Conservation (phyloP, 2,113 vertebrate genomes). For the Toxotes chatareus region DNA sequence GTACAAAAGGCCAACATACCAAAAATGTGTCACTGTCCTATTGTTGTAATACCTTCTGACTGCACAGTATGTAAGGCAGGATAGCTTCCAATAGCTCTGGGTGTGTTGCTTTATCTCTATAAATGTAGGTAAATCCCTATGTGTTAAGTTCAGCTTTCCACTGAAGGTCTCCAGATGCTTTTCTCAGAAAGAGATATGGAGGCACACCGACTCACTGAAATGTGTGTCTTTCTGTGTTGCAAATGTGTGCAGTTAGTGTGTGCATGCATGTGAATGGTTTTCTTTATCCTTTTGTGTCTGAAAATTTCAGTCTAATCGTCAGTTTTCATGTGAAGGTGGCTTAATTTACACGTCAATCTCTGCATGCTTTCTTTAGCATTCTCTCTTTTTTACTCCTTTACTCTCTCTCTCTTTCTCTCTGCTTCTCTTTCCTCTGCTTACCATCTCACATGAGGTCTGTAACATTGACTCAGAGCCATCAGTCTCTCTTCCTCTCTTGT, state of each 20-base stretch:
- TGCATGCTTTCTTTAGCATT: slow-evolving; percentile 20
- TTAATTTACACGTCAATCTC: slow-evolving; percentile 74
- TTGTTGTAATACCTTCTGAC: slow-evolving; percentile 12
- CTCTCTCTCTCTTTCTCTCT: slow-evolving; percentile 40
- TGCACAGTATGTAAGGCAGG: slow-evolving; percentile 7
- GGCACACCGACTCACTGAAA: slow-evolving; percentile 16
- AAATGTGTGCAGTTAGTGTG: slow-evolving; percentile 1
- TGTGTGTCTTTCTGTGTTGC: slow-evolving; percentile 25
- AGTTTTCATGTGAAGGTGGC: slow-evolving; percentile 69
- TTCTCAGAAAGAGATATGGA: slow-evolving; percentile 49
- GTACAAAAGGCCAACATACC: slow-evolving; percentile 1
- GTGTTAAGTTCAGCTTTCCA: slow-evolving; percentile 45
- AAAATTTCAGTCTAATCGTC: slow-evolving; percentile 64
- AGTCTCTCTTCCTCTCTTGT: slow-evolving; percentile 28
- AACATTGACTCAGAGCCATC: slow-evolving; percentile 54
- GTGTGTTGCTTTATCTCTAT: slow-evolving; percentile 28
- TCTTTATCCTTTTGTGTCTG: slow-evolving; percentile 72
- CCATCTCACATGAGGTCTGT: slow-evolving; percentile 44
- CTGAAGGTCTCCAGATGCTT: slow-evolving; percentile 60
- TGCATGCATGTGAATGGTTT: slow-evolving; percentile 42
- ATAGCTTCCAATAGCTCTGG: slow-evolving; percentile 11
- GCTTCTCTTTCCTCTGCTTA: slow-evolving; percentile 33
- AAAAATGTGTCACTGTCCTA: slow-evolving; percentile 19
- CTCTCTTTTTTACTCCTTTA: slow-evolving; percentile 24
- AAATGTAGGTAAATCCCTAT: slow-evolving; percentile 53